Evolutionary conservation across 2,888 invertebrate species (phyloP).

Genomic region (Nipponacmea schrenckii): DNA sequence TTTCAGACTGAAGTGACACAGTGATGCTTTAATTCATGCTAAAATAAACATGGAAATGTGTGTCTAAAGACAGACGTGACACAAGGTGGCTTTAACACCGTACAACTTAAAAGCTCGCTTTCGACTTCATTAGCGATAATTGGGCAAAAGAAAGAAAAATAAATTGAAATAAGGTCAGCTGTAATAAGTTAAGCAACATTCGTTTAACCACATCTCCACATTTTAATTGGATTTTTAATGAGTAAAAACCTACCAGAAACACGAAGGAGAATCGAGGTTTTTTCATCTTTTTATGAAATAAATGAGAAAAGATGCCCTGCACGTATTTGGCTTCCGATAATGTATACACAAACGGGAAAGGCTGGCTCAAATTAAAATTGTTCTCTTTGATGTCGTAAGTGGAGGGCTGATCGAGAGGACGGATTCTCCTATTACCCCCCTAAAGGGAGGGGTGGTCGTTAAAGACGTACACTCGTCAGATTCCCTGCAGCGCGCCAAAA

Average conservation of each 20-base stretch:
- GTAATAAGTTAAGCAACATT: conserved; percentile 17
- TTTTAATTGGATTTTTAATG: conserved; percentile 24
- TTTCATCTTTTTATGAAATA: neutral
- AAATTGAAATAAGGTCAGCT: conserved; percentile 5
- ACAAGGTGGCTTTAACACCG: too few relatives aligned
- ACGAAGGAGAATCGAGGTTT: too few relatives aligned
- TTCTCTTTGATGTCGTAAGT: conserved; percentile 4
- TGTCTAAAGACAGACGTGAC: too few relatives aligned
- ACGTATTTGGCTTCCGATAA: neutral
- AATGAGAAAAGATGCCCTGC: neutral
- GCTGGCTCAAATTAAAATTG: conserved; percentile 1
- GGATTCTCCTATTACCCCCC: conserved; percentile 3
- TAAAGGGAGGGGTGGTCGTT: neutral
- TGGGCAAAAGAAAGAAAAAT: conserved; percentile 15
- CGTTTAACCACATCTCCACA: neutral
- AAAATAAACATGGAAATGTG: too few relatives aligned
- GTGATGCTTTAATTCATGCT: too few relatives aligned
- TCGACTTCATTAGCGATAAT: conserved; percentile 26
- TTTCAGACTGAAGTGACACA: too few relatives aligned
- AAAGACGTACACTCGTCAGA: too few relatives aligned
- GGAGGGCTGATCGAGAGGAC: neutral
- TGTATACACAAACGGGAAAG: neutral
- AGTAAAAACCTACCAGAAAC: conserved; percentile 17
- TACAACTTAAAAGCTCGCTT: conserved; percentile 4
- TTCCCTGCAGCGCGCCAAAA: too few relatives aligned